Evolutionary conservation across 2,113 vertebrate genomes (phyloP), one percentile per base, ranked within the genome.

Genomic region (Alces alces): DNA sequence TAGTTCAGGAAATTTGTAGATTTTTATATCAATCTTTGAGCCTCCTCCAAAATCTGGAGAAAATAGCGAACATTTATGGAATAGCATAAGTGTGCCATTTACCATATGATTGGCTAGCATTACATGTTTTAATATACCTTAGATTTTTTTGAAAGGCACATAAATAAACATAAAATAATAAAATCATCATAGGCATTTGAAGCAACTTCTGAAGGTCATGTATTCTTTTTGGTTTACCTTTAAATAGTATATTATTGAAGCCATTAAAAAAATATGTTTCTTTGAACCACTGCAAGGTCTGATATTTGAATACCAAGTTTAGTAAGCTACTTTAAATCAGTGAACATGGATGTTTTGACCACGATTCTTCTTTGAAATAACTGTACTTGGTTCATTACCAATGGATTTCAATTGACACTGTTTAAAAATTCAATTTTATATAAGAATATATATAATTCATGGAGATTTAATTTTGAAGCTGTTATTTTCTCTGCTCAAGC

Each of bases 361-460:
- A 90, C 1, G 4, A 97, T 94, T 97, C 25, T 93, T 82, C 2
- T 98, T 98, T 92, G 58, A 97, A 97, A 84, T 91, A 98, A 76
- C 96, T 95, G 30, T 21, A 86, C 57, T 97, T 97, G 96, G 91
- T 97, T 97, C 97, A 91, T 98, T 97, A 97, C 97, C 97, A 97
- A 91, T 17, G 45, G 86, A 97, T 97, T 97, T 98, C 96, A 98
- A 92, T 33, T 84, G 93, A 95, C 96, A 96, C 83, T 98, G 91
- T 95, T 98, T 98, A 98, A 98, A 98, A 98, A 98, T 98, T 98
- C 97, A 98, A 83, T 97, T 98, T 98, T 97, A 97, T 97, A 93
- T 97, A 97, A 95, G 97, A 96, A 96, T 94, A 98, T 98, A 91
- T 98, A 95, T 98, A 98, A 98, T 98, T 98, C 92, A 98, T 98